Evolutionary conservation across 2,888 invertebrate genomes (phyloP).

Genomic region (Xestia c-nigrum): DNA sequence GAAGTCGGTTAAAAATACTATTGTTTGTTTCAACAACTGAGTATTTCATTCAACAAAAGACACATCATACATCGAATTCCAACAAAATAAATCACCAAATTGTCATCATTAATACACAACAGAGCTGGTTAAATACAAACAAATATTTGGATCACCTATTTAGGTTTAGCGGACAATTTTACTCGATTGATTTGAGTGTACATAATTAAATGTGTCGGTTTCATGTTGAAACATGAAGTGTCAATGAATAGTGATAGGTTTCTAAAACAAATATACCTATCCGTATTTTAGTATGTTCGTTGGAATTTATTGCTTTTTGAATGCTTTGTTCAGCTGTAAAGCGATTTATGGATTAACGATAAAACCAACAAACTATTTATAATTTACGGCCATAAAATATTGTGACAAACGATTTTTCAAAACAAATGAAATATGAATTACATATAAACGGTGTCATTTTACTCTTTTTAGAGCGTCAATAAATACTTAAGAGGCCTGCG

Average conservation of each 20-base stretch:
- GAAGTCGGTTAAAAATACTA: not conserved
- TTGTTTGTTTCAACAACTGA: not conserved
- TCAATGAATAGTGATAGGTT: not conserved
- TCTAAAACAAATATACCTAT: not conserved
- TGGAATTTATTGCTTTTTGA: not conserved
- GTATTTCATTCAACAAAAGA: not conserved
- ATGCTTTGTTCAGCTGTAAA: not conserved
- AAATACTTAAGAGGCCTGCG: too few relatives aligned
- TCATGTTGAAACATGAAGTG: conserved; percentile 1
- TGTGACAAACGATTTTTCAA: not conserved
- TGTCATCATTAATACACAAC: not conserved
- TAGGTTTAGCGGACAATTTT: not conserved
- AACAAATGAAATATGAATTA: conserved; percentile 17
- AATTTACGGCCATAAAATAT: conserved; percentile 1
- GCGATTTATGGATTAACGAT: not conserved
- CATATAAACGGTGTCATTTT: not conserved
- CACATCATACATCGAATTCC: not conserved
- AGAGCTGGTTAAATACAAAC: not conserved
- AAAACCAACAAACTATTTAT: not conserved
- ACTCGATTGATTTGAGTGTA: not conserved
- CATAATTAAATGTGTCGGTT: not conserved
- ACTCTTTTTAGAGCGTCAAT: not conserved
- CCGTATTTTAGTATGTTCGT: not conserved
- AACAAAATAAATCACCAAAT: not conserved
- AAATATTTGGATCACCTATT: not conserved